Evolutionary conservation across 2,113 vertebrate species (phyloP).

Genomic region (Cinclus cinclus): DNA sequence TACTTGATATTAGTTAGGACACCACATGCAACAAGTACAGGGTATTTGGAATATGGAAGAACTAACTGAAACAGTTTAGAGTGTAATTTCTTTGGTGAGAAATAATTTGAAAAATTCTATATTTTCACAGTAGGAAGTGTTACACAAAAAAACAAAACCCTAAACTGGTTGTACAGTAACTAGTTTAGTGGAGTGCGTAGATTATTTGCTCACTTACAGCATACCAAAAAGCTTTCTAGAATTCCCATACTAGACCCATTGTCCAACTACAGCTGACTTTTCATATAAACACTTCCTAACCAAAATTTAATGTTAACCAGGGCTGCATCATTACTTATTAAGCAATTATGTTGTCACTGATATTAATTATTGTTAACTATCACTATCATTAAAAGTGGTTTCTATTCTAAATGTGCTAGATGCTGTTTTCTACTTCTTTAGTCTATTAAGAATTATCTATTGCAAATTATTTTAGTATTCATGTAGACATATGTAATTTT

Average conservation of each 20-base stretch:
- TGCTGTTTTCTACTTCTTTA: not conserved
- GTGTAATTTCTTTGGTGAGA: not conserved
- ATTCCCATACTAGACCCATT: not conserved
- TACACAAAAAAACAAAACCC: rapidly evolving
- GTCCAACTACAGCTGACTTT: not conserved
- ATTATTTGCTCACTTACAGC: not conserved
- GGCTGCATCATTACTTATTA: not conserved
- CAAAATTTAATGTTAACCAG: not conserved
- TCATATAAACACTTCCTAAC: not conserved
- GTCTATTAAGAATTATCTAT: not conserved
- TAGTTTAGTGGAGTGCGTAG: not conserved
- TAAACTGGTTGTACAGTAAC: not conserved
- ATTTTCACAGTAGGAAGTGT: not conserved
- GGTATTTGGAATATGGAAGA: not conserved
- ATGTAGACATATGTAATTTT: not conserved
- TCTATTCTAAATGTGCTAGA: not conserved
- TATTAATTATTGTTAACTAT: not conserved
- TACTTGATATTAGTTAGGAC: not conserved
- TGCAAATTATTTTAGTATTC: not conserved
- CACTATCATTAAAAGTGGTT: not conserved
- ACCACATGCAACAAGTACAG: not conserved
- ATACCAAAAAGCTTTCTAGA: not conserved
- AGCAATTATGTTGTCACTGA: not conserved
- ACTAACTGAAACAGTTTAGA: not conserved
- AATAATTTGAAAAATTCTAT: not conserved